Evolutionary conservation across 2,888 invertebrate species (phyloP), one percentile per base, ranked within the genome.

Genomic region (Anarsia innoxiella): DNA sequence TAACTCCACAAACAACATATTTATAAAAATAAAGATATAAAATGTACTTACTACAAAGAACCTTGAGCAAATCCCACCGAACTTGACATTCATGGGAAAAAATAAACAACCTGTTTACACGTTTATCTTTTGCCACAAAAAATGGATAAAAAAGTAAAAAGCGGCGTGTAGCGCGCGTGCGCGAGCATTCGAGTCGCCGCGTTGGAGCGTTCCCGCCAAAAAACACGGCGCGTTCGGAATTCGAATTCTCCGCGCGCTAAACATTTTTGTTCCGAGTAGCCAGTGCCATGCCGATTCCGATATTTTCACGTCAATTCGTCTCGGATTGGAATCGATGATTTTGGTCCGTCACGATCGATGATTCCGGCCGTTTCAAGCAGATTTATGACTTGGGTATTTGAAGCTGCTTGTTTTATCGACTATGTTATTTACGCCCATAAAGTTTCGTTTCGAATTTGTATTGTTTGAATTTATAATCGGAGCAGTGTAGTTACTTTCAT

Each of bases 171-270:
- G 48, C 52, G 69, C 75, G 77, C 83, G 79, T 80, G 79, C 76
- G 64, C 66, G 41, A 51, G 66, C 73, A 77, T 77, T 76, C 76
- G 76, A 3, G n/a, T 76, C 76, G 76, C 64, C 64, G 59, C 76
- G 75, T 66, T 59, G 47, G 31, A 49, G 50, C 39, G 25, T 59
- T 66, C 69, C 66, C 69, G 72, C 77, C 71, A 73, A 80, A 80
- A 82, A 82, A 78, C 70, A 62, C 62, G 51, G 60, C 66, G 62
- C 58, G 63, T 53, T 62, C 49, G 41, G 54, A 66, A 78, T 35
- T 35, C 12, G 35, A 35, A 35, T 80, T 51, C 72, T 68, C 59
- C 45, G 60, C 74, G 70, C 56, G 67, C 66, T 62, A 52, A 52
- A 65, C 66, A 80, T 79, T 71, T 69, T 69, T 66, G 58, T 34